Conservation (phyloP, 2,797 vertebrate genomes). For the Gallinago nigripennis region DNA sequence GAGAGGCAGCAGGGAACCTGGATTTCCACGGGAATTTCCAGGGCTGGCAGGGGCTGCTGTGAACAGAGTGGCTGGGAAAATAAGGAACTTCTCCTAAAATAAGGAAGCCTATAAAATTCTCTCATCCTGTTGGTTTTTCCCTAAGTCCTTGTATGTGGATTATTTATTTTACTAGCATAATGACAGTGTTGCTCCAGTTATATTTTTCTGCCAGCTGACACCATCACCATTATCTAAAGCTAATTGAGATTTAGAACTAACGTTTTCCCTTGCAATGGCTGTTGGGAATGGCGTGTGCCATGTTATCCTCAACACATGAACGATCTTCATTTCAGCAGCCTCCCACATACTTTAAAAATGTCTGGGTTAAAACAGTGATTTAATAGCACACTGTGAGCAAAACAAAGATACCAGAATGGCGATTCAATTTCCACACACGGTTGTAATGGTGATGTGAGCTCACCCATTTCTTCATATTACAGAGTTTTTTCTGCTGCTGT, state of each 20-base stretch:
- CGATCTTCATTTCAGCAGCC: neutral
- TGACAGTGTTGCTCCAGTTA: neutral
- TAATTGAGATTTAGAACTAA: neutral
- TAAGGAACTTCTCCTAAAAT: neutral
- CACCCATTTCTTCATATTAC: neutral
- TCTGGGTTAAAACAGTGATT: neutral
- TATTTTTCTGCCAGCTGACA: neutral
- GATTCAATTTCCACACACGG: neutral
- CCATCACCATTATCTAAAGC: neutral
- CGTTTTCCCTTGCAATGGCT: neutral
- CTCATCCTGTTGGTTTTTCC: neutral
- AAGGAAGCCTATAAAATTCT: neutral
- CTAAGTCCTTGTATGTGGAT: neutral
- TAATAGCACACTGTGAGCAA: neutral
- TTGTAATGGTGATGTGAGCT: accelerated
- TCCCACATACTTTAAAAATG: neutral
- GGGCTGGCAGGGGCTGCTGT: neutral
- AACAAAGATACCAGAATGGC: neutral
- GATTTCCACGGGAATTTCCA: neutral
- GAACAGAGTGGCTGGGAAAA: neutral
- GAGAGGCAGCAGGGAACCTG: accelerated
- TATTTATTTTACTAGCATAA: neutral
- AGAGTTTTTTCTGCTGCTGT: neutral
- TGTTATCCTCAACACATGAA: neutral
- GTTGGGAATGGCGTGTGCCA: neutral